A percentile compares a stretch with the other conserved stretches of the same genome.
These are phyloP conservation scores for Oscheius onirici DNA, from an alignment of 2,888 invertebrate genomes.

Conservation along the genomic window DNA sequence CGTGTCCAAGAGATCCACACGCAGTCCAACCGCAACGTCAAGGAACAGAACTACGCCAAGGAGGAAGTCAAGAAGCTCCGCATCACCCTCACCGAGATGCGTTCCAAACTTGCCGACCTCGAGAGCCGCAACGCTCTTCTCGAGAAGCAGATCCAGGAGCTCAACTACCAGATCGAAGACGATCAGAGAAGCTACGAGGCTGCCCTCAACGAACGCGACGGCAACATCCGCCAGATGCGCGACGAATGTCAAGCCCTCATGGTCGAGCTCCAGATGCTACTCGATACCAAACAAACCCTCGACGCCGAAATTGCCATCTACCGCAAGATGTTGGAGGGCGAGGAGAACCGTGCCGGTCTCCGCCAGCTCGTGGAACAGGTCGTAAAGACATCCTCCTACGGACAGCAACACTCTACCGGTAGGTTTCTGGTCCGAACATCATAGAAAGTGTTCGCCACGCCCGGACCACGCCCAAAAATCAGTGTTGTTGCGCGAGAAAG, in stretches of 20 bases:
- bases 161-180: slow-evolving; percentile 74
- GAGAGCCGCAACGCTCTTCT: slow-evolving; percentile 74
- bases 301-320: slow-evolving; percentile 76
- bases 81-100: slow-evolving; percentile 73
- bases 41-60: slow-evolving; percentile 51
- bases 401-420: slow-evolving; percentile 39
- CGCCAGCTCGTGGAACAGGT: slow-evolving; percentile 71
- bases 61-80: slow-evolving; percentile 73
- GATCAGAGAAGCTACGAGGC: slow-evolving; percentile 73
- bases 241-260: slow-evolving; percentile 73
- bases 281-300: slow-evolving; percentile 75
- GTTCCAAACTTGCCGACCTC: slow-evolving; percentile 74
- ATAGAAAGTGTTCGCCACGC: neutral
- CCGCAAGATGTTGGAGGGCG: slow-evolving; percentile 76
- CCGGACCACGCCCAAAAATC: slow-evolving; percentile 21
- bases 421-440: neutral
- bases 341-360: slow-evolving; percentile 74
- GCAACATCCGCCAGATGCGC: slow-evolving; percentile 71
- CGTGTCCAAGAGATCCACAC: slow-evolving; percentile 76
- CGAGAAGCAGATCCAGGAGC: slow-evolving; percentile 74
- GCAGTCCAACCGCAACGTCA: slow-evolving; percentile 44
- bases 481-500: slow-evolving; percentile 9
- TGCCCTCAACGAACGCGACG: slow-evolving; percentile 72
- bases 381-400: slow-evolving; percentile 67
- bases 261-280: slow-evolving; percentile 72